Base-by-base conservation (phyloP, 2,113 vertebrate species). In the Lipophrys pholis region DNA sequence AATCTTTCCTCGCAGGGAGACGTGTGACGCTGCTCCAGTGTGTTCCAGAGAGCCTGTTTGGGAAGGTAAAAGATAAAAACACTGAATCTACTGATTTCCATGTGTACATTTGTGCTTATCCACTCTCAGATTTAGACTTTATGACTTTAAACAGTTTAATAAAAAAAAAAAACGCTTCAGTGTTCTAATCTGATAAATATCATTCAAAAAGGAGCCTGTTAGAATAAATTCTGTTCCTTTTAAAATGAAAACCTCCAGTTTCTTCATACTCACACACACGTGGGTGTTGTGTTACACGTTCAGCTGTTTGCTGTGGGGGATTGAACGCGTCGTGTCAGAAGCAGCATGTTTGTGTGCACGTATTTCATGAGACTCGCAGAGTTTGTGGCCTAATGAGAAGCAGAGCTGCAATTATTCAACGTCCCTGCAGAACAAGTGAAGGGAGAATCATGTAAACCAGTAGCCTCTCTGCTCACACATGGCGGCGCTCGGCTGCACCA, bases 321-420 rank as follows among this genome's bases (percentile, higher is more conserved):
- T 1, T 7, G 38, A 40, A 10, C 10, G 45, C n/a, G 38, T 46
- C 14, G 3, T 46, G 43, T 17, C 43, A 51, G 45, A 7, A 39
- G 21, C 15, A 58, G 45, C 12, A 48, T 50, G 51, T 43, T 64
- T 15, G 30, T 30, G 17, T 8, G 2, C 46, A 43, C 60, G 63
- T 52, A 64, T 68, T 83, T 56, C 38, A 78, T 69, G 61, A 63
- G 61, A 60, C 5, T 16, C 45, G 14, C 15, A 8, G 49, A 72
- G 8, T n/a, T 73, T 53, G 53, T 46, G 51, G 15, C 66, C 77
- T 85, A 76, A 82, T 76, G 52, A 74, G 67, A 73, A 56, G 17
- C 58, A 57, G 59, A 73, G 73, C 71, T 80, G 69, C 15, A 77
- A 76, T 88, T 78, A 86, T 81, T 84, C 39, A 84, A 30, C 53